These are phyloP conservation scores for Pentalonia nigronervosa DNA, from an alignment of 1,140 invertebrate genomes.

Conservation along the genomic window DNA sequence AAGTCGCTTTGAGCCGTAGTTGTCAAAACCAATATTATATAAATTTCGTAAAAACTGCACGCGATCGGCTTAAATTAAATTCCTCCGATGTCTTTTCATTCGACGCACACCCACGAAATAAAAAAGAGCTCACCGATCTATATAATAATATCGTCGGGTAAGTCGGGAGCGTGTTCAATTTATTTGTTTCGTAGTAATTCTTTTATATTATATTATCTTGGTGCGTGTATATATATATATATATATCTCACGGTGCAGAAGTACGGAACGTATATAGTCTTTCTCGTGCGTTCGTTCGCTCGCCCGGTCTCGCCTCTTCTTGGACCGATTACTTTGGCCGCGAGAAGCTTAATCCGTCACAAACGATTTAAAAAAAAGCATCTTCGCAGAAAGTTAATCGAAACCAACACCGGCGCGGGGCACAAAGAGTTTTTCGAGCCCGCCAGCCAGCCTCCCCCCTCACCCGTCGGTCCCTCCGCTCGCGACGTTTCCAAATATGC, in stretches of 20 bases:
- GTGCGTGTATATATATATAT: neutral
- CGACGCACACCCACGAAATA: neutral
- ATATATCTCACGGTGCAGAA: neutral
- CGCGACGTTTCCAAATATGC: neutral
- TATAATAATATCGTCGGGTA: neutral
- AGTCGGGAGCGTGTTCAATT: neutral
- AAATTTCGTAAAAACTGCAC: constrained; percentile 5
- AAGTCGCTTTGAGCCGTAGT: neutral
- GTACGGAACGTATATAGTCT: neutral
- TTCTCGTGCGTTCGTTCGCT: neutral
- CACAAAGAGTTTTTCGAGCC: neutral
- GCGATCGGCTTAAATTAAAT: constrained; percentile 4
- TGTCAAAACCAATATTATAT: constrained; percentile 6
- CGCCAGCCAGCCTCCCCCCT: too few species aligned
- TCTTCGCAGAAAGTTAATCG: neutral
- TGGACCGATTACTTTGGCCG: neutral
- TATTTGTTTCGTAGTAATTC: constrained; percentile 16
- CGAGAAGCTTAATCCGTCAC: constrained; percentile 12
- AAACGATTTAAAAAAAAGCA: constrained; percentile 16
- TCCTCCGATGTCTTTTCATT: neutral
- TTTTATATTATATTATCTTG: neutral
- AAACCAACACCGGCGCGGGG: neutral
- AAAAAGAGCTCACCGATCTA: neutral
- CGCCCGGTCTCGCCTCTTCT: neutral
- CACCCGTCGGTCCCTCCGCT: too few species aligned